Percentiles rank a stretch among this genome's conserved stretches.
These are phyloP conservation scores for Gorsachius magnificus DNA, from an alignment of 2,797 vertebrate genomes.

Conservation along the genomic window DNA sequence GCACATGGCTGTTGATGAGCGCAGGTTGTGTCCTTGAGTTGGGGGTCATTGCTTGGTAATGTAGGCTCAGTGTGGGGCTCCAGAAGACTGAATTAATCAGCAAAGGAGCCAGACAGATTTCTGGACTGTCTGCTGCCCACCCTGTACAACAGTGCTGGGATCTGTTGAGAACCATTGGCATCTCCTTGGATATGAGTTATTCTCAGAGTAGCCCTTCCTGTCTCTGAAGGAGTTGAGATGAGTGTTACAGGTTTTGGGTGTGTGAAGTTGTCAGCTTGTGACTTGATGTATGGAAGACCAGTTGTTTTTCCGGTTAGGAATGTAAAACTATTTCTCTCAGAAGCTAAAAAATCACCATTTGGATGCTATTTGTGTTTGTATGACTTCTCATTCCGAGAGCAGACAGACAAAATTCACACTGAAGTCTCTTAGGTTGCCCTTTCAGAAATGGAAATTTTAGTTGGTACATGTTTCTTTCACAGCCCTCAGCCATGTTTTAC, in stretches of 20 bases:
- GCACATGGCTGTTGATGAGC: fast-evolving
- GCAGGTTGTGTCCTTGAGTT: not conserved
- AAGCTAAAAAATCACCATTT: not conserved
- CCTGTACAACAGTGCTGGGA: not conserved
- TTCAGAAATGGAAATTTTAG: not conserved
- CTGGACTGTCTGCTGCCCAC: not conserved
- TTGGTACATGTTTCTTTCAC: not conserved
- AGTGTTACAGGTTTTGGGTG: not conserved
- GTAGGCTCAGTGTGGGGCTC: not conserved
- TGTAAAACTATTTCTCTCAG: not conserved
- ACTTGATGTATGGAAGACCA: not conserved
- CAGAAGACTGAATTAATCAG: not conserved
- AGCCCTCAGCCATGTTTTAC: not conserved
- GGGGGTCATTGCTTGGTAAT: not conserved
- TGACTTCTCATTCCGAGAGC: not conserved
- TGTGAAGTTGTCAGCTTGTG: not conserved
- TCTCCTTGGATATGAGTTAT: not conserved
- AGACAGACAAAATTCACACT: not conserved
- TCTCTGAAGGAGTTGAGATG: not conserved
- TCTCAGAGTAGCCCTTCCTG: not conserved
- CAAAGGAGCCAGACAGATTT: not conserved
- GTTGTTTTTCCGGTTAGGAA: not conserved
- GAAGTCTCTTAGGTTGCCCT: not conserved
- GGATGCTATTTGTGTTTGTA: not conserved
- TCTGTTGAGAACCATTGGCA: not conserved